Evolutionary conservation across 2,888 invertebrate genomes (phyloP).

Genomic region (Panopea generosa): DNA sequence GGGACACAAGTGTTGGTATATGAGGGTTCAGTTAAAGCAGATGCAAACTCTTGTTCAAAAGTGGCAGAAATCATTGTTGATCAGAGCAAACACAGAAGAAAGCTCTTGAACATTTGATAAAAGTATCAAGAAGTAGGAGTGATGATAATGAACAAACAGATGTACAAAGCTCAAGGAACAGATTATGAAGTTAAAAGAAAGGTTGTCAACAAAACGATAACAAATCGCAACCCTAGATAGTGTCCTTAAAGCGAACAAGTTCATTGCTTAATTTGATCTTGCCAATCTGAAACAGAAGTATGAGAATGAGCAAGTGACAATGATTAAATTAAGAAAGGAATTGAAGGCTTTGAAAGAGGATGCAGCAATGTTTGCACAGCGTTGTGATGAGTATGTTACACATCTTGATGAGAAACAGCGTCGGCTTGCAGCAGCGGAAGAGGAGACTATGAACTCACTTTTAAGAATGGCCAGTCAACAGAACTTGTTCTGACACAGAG

Average conservation of each 20-base stretch:
- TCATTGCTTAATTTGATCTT: constrained; percentile 98
- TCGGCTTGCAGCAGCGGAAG: constrained; percentile 95
- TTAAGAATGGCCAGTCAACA: constrained; percentile 98
- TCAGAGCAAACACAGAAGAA: constrained; percentile 95
- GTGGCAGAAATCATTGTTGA: constrained; percentile 96
- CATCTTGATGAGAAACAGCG: constrained; percentile 98
- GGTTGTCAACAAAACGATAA: constrained; percentile 97
- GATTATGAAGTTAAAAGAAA: constrained; percentile 92
- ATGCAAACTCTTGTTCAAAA: constrained; percentile 93
- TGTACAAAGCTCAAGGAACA: constrained; percentile 93
- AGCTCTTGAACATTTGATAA: constrained; percentile 94
- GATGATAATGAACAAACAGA: constrained; percentile 87
- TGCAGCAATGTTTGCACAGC: constrained; percentile 99
- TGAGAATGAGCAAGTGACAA: constrained; percentile 99
- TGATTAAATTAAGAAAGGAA: constrained; percentile 98
- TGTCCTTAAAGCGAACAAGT: constrained; percentile 99
- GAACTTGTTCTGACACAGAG: constrained; percentile 97
- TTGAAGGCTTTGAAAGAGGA: constrained; percentile 98
- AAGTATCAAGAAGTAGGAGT: constrained; percentile 85
- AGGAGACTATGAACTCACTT: constrained; percentile 98
- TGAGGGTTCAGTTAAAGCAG: constrained; percentile 86
- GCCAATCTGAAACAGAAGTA: constrained; percentile 99
- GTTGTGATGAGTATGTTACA: constrained; percentile 99
- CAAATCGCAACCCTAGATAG: constrained; percentile 99
- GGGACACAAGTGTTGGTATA: constrained; percentile 41